Evolutionary conservation across 2,888 invertebrate genomes (phyloP).

Genomic region (Agrenia bidenticulata): DNA sequence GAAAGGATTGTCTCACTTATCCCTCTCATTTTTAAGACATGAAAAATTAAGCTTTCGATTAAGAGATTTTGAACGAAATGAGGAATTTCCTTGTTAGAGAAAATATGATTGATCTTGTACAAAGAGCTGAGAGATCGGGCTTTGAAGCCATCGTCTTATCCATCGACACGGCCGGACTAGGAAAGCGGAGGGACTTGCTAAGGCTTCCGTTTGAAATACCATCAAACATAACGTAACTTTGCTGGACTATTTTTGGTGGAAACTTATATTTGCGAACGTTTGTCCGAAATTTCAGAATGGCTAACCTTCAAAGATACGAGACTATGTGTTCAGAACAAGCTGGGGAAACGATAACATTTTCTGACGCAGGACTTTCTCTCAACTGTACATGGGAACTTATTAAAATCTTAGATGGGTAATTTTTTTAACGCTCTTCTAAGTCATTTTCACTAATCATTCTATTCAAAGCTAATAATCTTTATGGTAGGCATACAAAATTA

Average conservation of each 20-base stretch:
- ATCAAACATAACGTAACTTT: slow-evolving; percentile 67
- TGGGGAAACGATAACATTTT: not conserved
- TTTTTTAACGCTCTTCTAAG: no score
- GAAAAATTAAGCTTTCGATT: not conserved
- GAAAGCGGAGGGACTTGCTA: slow-evolving; percentile 75
- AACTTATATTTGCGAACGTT: not conserved
- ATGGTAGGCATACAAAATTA: slow-evolving; percentile 66
- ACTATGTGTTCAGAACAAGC: not conserved
- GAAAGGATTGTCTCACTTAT: no score
- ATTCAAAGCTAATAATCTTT: no score
- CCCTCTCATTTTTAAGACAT: no score
- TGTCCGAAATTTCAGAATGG: not conserved
- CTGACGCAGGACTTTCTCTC: not conserved
- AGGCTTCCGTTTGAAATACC: slow-evolving; percentile 82
- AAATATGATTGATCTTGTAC: slow-evolving; percentile 41
- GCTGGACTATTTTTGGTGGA: no score
- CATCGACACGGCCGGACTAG: slow-evolving; percentile 84
- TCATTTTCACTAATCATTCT: no score
- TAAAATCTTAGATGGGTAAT: not conserved
- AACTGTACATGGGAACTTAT: not conserved
- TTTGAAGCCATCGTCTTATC: slow-evolving; percentile 83
- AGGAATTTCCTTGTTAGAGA: not conserved
- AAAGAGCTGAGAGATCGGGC: slow-evolving; percentile 75
- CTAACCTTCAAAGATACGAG: not conserved
- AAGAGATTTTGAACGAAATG: not conserved